A percentile compares a stretch with the other conserved stretches of the same genome.
phyloP scores from a whole-genome alignment of 2,113 vertebrate genomes.

The Sapajus apella region DNA sequence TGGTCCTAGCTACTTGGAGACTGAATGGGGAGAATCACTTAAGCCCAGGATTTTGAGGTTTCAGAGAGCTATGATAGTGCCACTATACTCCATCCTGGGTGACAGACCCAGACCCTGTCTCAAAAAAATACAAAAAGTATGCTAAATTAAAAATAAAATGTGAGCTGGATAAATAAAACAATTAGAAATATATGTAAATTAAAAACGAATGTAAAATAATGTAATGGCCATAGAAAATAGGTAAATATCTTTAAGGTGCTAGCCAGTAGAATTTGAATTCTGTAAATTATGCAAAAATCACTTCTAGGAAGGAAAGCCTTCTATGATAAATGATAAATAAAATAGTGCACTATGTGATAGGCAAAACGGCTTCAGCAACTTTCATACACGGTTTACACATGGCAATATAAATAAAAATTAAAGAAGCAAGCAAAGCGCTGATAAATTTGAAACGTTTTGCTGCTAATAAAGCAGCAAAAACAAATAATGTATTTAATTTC shows the following conservation, averaged over 20 bases:
- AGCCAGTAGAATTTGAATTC: neutral
- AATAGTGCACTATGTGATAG: neutral
- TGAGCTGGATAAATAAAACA: neutral
- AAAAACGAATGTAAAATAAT: neutral
- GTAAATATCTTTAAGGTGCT: neutral
- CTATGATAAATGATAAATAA: neutral
- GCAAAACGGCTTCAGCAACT: neutral
- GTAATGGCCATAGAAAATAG: neutral
- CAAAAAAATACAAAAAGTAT: neutral
- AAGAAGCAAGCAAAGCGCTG: neutral
- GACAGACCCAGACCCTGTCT: neutral
- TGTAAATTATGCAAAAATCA: neutral
- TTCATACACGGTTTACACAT: neutral
- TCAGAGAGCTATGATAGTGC: neutral
- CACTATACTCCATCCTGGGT: neutral
- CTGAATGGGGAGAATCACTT: neutral
- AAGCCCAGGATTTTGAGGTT: neutral
- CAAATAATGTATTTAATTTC: neutral
- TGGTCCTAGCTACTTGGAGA: neutral
- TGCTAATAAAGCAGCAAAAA: neutral
- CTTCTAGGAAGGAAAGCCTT: neutral
- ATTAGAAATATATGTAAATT: neutral
- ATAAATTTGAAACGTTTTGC: neutral
- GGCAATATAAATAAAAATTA: neutral
- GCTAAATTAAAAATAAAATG: too few relatives aligned